Evolutionary conservation across 2,797 vertebrate genomes (phyloP).

Genomic region (Acanthurus lineatus): DNA sequence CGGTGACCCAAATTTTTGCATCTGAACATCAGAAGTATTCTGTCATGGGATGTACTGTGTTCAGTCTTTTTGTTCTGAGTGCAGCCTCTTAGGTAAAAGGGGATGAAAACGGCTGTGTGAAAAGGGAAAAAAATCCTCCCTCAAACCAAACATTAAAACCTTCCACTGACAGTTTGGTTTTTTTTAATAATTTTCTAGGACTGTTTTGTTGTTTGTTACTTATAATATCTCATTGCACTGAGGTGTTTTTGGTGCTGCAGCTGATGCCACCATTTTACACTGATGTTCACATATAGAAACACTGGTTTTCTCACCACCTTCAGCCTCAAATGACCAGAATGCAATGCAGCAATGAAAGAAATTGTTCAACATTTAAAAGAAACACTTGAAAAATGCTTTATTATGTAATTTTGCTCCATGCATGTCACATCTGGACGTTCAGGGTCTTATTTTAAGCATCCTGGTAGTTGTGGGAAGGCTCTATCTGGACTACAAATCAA

Average conservation of each 20-base stretch:
- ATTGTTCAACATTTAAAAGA: too few relatives aligned
- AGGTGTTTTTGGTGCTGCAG: slow-evolving; percentile 4
- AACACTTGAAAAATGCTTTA: too few relatives aligned
- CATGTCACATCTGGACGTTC: background rate
- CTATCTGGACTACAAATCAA: slow-evolving; percentile 14
- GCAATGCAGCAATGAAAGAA: background rate
- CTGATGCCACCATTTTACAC: background rate
- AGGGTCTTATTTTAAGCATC: background rate
- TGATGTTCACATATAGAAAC: slow-evolving; percentile 6
- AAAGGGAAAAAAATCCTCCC: slow-evolving; percentile 37
- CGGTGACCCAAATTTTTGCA: slow-evolving; percentile 72
- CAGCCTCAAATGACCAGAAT: slow-evolving; percentile 2
- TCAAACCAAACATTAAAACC: slow-evolving; percentile 33
- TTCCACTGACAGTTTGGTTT: slow-evolving; percentile 10
- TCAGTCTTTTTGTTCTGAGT: slow-evolving; percentile 44
- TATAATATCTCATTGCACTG: background rate
- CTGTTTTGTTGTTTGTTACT: slow-evolving; percentile 22
- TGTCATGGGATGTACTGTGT: slow-evolving; percentile 51
- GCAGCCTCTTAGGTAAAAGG: slow-evolving; percentile 52
- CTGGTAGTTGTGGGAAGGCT: slow-evolving; percentile 1
- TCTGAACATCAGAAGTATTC: slow-evolving; percentile 63
- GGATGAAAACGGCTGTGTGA: slow-evolving; percentile 30
- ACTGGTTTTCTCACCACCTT: background rate
- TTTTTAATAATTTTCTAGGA: slow-evolving; percentile 7
- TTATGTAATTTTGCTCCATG: background rate